These are phyloP conservation scores for Lepus europaeus DNA, from an alignment of 2,113 vertebrate genomes.

Conservation along the genomic window DNA sequence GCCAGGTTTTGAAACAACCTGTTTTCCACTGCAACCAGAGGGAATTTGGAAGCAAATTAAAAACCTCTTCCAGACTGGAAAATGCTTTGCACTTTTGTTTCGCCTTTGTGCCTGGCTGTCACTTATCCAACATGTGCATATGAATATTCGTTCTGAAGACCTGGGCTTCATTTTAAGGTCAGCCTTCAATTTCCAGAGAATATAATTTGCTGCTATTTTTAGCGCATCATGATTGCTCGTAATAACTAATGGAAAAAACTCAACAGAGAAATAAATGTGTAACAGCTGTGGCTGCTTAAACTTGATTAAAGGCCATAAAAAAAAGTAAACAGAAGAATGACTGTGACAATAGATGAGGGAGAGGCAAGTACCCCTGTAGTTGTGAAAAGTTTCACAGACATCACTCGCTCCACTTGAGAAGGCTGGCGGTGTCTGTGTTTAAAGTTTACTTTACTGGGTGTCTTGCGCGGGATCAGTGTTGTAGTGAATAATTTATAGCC, in stretches of 20 bases:
- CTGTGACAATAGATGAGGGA: conserved; percentile 74
- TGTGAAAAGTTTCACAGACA: conserved; percentile 76
- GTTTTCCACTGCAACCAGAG: conserved; percentile 36
- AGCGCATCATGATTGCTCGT: conserved; percentile 81
- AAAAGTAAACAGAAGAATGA: conserved; percentile 69
- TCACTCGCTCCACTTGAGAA: conserved; percentile 34
- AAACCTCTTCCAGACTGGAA: conserved; percentile 25
- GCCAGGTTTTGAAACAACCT: neutral
- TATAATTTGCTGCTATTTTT: conserved; percentile 86
- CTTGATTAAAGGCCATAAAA: conserved; percentile 83
- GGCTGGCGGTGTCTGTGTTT: conserved; percentile 83
- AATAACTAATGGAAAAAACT: conserved; percentile 82
- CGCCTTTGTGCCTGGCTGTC: conserved; percentile 37
- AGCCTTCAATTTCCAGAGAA: conserved; percentile 86
- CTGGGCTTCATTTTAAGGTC: conserved; percentile 85
- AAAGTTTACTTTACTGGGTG: conserved; percentile 89
- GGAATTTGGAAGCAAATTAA: conserved; percentile 46
- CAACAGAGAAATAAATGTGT: conserved; percentile 81
- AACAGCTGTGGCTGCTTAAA: conserved; percentile 86
- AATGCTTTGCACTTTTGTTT: conserved; percentile 30
- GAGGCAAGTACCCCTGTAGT: conserved; percentile 61
- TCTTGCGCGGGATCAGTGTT: conserved; percentile 87
- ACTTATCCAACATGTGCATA: conserved; percentile 54
- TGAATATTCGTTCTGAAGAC: conserved; percentile 80
- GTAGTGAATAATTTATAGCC: conserved; percentile 91